Base-by-base conservation (phyloP, 92 coral and sea anemone species). In the Zoanthus sansibaricus region DNA sequence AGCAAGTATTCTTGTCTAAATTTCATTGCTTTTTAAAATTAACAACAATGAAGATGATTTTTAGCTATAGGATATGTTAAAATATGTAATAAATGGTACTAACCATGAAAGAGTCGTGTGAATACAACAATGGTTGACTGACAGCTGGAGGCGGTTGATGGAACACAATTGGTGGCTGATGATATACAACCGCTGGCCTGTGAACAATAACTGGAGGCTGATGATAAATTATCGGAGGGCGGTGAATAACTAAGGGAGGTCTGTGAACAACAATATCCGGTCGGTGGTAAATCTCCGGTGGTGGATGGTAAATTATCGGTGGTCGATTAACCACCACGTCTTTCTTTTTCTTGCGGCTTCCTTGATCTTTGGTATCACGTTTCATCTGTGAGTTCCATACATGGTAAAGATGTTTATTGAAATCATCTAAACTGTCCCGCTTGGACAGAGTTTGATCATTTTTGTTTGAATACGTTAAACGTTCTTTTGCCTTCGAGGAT, bases 121-220 rank as follows among this genome's bases (percentile, higher is more conserved):
- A 97, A 90, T 96, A 97, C 86, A 97, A 45, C 61, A 97, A 78
- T 4, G 99, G 99, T 75, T 97, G 99, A 52, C 95, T 97, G 52
- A 97, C 99, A 49, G 96, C 94, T 31, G 99, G 99, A 1, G 92
- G 91, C 1, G 99, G 99, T 67, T 97, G 99, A 70, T 97, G 99
- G 88, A 97, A 97, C n/a, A 97, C 92, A 75, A 97, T 97, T 56
- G 99, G 99, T 25, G 98, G 97, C 75, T 97, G 99, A 89, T 96
- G 97, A 80, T 97, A 97, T 67, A 97, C 99, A 46, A 97, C 99
- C 42, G 99, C 99, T 17, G 99, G 99, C 14, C 99, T 94, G 87
- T 97, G 99, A 3, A 97, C 95, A 45, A 97, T 96, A 61, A 97
- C 99, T 4, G 99, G 99, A 0, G 99, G 96, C 87, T 97, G 99